Conservation (phyloP, 2,113 vertebrate genomes). For the Anseranas semipalmata region DNA sequence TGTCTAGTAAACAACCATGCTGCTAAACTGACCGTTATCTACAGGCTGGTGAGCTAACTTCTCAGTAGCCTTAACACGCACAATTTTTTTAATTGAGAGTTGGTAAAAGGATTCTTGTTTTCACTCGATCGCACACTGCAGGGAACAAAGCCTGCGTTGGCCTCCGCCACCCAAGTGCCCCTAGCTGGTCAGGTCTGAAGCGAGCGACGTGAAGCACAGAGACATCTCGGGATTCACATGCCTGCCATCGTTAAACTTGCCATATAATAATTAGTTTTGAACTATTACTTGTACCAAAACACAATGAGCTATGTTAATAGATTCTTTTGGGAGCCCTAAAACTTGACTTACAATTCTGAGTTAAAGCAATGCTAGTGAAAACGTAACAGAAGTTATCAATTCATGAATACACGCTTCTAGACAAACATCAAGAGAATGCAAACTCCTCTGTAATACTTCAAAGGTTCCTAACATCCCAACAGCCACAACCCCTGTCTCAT, state of each 20-base stretch:
- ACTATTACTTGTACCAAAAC: not conserved
- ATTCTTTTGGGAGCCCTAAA: not conserved
- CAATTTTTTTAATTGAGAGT: not conserved
- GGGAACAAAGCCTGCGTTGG: not conserved
- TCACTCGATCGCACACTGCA: not conserved
- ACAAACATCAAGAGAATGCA: not conserved
- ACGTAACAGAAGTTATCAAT: not conserved
- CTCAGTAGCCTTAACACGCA: not conserved
- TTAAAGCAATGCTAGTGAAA: not conserved
- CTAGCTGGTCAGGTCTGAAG: not conserved
- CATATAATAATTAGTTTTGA: not conserved
- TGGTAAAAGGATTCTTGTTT: not conserved
- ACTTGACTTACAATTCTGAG: not conserved
- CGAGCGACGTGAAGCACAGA: not conserved
- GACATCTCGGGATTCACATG: not conserved
- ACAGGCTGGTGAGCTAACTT: not conserved
- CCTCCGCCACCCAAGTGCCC: not conserved
- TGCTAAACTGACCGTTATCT: not conserved
- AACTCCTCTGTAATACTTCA: not conserved
- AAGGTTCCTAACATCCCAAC: not conserved
- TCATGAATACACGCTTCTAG: not conserved
- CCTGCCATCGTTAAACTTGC: not conserved
- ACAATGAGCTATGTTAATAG: not conserved
- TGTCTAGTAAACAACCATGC: rapidly evolving
- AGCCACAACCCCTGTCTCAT: not conserved